Evolutionary conservation across 2,113 vertebrate genomes (phyloP).

Genomic region (Antigone vipio): DNA sequence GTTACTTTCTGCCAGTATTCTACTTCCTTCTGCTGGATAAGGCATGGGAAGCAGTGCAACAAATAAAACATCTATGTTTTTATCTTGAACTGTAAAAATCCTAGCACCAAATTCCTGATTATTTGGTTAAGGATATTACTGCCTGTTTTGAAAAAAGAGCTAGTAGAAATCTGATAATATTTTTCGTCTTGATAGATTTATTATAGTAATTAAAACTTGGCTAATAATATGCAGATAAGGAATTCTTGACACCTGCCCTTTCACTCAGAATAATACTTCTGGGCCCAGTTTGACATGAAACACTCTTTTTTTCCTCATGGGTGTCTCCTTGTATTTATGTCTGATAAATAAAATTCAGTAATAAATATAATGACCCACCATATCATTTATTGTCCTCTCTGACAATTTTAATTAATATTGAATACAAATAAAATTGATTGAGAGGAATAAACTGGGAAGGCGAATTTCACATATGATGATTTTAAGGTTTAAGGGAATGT

Average conservation of each 20-base stretch:
- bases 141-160: not conserved
- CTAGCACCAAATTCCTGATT: not conserved
- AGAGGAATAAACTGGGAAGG: not conserved
- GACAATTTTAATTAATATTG: not conserved
- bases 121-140: not conserved
- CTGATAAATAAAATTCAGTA: not conserved
- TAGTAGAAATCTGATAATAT: not conserved
- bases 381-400: not conserved
- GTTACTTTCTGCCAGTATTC: not conserved
- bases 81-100: not conserved
- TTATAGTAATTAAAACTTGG: not conserved
- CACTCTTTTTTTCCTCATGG: not conserved
- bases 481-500: not conserved
- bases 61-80: not conserved
- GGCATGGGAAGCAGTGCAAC: not conserved
- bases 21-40: not conserved
- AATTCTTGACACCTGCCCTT: not conserved
- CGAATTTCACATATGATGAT: not conserved
- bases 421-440: not conserved
- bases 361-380: not conserved
- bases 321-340: not conserved
- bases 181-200: conserved; percentile 1
- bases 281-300: not conserved
- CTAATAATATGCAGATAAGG: not conserved
- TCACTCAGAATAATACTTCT: conserved; percentile 1